phyloP scores from a whole-genome alignment of 2,888 invertebrate genomes.

The Eurytoma adleriae region DNA sequence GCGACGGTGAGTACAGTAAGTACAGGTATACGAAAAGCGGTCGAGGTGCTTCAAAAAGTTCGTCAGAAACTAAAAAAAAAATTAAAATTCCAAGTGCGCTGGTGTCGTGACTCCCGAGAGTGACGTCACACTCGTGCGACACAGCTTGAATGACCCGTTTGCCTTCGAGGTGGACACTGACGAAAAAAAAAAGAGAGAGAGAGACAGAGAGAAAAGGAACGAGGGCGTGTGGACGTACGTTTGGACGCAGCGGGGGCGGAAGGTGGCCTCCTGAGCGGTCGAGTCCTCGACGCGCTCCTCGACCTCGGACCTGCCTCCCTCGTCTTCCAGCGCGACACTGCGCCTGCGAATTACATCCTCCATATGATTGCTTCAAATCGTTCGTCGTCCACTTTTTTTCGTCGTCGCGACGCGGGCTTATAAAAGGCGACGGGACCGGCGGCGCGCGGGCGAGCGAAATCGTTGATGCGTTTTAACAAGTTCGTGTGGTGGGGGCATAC shows the following conservation, averaged over 20 bases:
- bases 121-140: neutral
- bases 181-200: slow-evolving; percentile 15
- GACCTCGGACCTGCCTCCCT: slow-evolving; percentile 33
- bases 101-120: no score
- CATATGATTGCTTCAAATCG: neutral
- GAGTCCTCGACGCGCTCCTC: slow-evolving; percentile 49
- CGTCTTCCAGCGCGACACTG: slow-evolving; percentile 52
- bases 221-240: slow-evolving; percentile 47
- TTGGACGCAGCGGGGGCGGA: slow-evolving; percentile 23
- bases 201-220: slow-evolving; percentile 13
- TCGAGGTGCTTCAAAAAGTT: no score
- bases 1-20: no score
- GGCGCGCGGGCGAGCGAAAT: no score
- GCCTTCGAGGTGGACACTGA: neutral
- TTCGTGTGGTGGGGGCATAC: slow-evolving; percentile 7
- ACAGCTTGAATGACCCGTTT: neutral
- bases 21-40: no score
- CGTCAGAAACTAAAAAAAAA: no score
- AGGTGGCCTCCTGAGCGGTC: slow-evolving; percentile 35
- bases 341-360: slow-evolving; percentile 24
- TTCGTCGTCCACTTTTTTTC: neutral
- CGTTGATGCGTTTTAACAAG: neutral
- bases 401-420: neutral
- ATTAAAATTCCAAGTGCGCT: no score
- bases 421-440: no score